phyloP scores from a whole-genome alignment of 2,888 invertebrate genomes.

The Chymomyza procnemis region DNA sequence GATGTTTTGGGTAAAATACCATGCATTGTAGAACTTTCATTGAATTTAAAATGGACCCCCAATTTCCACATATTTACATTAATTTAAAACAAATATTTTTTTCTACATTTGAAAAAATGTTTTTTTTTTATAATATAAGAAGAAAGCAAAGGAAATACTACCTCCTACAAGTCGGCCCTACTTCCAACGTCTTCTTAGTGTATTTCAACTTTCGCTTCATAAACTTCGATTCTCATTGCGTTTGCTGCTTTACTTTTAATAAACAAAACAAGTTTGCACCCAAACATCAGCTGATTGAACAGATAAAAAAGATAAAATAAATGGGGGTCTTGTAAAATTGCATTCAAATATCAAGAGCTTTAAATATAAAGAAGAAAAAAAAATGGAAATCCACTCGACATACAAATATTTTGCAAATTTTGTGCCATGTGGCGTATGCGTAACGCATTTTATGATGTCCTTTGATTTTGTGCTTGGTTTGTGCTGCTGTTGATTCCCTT shows the following conservation, averaged over 20 bases:
- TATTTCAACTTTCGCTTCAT: background rate
- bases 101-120: too few species aligned
- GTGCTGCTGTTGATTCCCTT: conserved; percentile 21
- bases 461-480: conserved; percentile 40
- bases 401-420: background rate
- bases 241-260: background rate
- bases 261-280: background rate
- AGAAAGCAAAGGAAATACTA: too few species aligned
- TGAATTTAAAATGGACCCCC: too few species aligned
- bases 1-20: too few species aligned
- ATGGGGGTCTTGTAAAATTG: background rate
- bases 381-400: background rate
- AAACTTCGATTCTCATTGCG: background rate
- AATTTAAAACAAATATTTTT: too few species aligned
- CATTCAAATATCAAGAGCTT: background rate
- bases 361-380: conserved; percentile 21
- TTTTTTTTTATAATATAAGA: too few species aligned
- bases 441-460: conserved; percentile 43
- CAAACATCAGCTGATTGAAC: conserved; percentile 24
- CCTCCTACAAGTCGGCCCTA: too few species aligned
- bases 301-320: background rate
- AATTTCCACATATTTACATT: too few species aligned
- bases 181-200: too few species aligned
- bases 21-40: too few species aligned
- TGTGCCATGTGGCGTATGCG: conserved; percentile 61